Evolutionary conservation across 2,888 invertebrate genomes (phyloP), one percentile per base, ranked within the genome.

Genomic region (Sarcophaga carnaria): DNA sequence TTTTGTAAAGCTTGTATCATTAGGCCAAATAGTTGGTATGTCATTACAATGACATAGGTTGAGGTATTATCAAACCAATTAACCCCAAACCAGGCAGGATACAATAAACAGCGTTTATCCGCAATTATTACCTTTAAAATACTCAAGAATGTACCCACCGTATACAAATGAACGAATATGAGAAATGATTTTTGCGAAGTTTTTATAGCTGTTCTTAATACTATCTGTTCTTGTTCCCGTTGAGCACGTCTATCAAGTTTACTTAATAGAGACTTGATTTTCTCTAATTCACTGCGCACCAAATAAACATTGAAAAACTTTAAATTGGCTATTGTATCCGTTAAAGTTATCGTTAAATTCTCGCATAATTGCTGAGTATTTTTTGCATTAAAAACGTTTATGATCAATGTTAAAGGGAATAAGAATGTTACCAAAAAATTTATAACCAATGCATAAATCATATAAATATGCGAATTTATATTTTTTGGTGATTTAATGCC

Each of bases 31-130:
- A 91, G 67, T 83, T 93, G 93, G 85, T 93, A 92, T 0, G 66
- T 20, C 74, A 87, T 89, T 10, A 90, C 90, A 5, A 89, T 17
- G 0, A 37, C 6, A 85, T 90, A 93, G 4, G 88, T 86, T 0
- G n/a, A 0, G 17, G 77, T 47, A 10, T 91, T 91, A 8, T 88
- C 20, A 12, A 64, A 22, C 92, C 92, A 93, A 71, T 93, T 89
- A 17, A 91, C 37, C 27, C 90, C 90, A 64, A 93, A 92, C 92
- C 92, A 93, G 20, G 93, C 93, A 0, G 93, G 92, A 89, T 91
- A 92, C 17, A 93, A 88, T 22, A 93, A 76, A 25, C 60, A 72
- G 0, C 90, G 89, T 3, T 91, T 67, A 2, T 80, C 79, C 0
- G 89, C 85, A 2, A 92, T 78, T 14, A 78, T 63, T 17, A 91